A percentile compares a stretch with the other conserved stretches of the same genome.
Conservation (phyloP, 2,113 vertebrate genomes). For the Bufo bufo region DNA sequence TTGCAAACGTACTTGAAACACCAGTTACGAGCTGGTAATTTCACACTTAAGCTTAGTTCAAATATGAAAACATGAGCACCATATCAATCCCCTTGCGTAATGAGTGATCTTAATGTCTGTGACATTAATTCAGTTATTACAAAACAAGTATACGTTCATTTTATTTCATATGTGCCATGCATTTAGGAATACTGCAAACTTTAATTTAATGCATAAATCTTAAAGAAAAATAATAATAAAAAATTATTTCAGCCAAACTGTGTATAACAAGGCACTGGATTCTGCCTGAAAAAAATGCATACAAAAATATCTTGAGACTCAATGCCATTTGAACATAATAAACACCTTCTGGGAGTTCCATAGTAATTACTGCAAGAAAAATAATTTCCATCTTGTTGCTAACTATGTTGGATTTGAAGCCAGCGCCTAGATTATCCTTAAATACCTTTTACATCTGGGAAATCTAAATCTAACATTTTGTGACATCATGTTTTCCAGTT, state of each 20-base stretch:
- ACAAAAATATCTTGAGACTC: slow-evolving; percentile 62
- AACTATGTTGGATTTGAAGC: slow-evolving; percentile 64
- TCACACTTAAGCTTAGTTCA: slow-evolving; percentile 44
- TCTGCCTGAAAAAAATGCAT: slow-evolving; percentile 64
- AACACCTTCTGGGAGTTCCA: slow-evolving; percentile 65
- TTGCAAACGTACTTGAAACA: slow-evolving; percentile 41
- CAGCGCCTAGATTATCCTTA: slow-evolving; percentile 64
- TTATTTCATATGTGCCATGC: slow-evolving; percentile 28
- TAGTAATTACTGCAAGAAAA: slow-evolving; percentile 69
- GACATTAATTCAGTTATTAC: slow-evolving; percentile 47
- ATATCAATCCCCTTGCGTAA: slow-evolving; percentile 23
- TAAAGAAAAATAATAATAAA: slow-evolving; percentile 67
- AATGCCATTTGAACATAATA: slow-evolving; percentile 65
- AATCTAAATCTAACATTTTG: slow-evolving; percentile 64
- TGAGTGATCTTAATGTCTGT: slow-evolving; percentile 45
- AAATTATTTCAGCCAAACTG: slow-evolving; percentile 67
- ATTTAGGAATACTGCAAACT: slow-evolving; percentile 29
- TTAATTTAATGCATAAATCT: slow-evolving; percentile 53
- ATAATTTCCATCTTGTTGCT: slow-evolving; percentile 67
- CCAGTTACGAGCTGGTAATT: slow-evolving; percentile 43
- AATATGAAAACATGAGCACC: slow-evolving; percentile 45
- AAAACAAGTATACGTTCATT: slow-evolving; percentile 31
- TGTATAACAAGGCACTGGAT: slow-evolving; percentile 66
- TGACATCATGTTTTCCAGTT: slow-evolving; percentile 59
- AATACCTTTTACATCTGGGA: slow-evolving; percentile 67